These are phyloP conservation scores for Micrastur ruficollis DNA, from an alignment of 2,797 vertebrate genomes.

Conservation along the genomic window DNA sequence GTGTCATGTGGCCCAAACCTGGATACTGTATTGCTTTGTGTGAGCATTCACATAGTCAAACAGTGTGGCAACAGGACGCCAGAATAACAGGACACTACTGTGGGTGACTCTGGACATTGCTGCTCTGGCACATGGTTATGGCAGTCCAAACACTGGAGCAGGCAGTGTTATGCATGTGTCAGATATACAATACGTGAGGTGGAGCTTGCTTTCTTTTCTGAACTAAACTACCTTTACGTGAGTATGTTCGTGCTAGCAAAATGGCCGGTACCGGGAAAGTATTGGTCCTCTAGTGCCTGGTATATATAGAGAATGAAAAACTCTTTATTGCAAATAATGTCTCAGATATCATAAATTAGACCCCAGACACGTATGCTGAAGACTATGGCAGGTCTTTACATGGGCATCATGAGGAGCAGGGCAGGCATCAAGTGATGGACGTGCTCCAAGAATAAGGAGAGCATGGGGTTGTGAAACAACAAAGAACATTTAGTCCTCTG, in stretches of 20 bases:
- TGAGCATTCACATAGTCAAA: not conserved
- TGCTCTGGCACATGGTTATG: not conserved
- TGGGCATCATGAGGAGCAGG: rapidly evolving
- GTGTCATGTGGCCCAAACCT: not conserved
- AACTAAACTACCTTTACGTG: not conserved
- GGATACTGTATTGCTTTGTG: not conserved
- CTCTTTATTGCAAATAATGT: not conserved
- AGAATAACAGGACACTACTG: not conserved
- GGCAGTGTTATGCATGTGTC: rapidly evolving
- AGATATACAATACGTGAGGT: rapidly evolving
- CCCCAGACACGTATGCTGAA: not conserved
- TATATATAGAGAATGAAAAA: not conserved
- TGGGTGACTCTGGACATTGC: not conserved
- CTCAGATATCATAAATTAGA: not conserved
- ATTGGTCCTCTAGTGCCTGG: not conserved
- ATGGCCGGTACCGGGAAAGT: not conserved
- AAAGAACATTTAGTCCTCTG: not conserved
- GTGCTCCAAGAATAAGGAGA: not conserved
- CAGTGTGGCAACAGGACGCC: rapidly evolving
- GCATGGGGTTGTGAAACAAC: not conserved
- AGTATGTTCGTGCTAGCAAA: not conserved
- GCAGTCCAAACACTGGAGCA: not conserved
- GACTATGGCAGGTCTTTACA: not conserved
- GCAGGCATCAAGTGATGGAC: not conserved
- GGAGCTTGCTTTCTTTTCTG: not conserved